phyloP scores from a whole-genome alignment of 2,797 vertebrate genomes.

The Distichodus sexfasciatus region DNA sequence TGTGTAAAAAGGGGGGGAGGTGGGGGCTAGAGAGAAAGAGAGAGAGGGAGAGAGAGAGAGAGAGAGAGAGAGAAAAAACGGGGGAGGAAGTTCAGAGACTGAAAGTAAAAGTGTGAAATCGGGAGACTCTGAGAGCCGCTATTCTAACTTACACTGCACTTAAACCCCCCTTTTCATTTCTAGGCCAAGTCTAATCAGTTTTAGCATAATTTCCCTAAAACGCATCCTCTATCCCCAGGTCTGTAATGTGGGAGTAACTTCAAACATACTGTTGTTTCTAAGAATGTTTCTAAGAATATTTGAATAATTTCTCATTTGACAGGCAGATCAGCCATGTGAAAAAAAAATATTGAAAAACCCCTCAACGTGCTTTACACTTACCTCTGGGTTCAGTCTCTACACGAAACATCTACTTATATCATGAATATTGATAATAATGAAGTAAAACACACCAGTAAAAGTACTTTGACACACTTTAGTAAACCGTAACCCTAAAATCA shows the following conservation, averaged over 20 bases:
- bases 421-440: neutral
- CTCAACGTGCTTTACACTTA: neutral
- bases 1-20: neutral
- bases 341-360: neutral
- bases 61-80: conserved; percentile 20
- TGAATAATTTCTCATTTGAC: conserved; percentile 42
- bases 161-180: conserved; percentile 40
- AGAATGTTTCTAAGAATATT: conserved; percentile 40
- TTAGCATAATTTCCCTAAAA: conserved; percentile 42
- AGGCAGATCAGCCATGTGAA: conserved; percentile 7
- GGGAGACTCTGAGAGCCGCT: conserved; percentile 36
- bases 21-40: conserved; percentile 19
- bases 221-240: conserved; percentile 46
- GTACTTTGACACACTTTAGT: too few relatives aligned
- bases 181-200: conserved; percentile 46
- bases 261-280: conserved; percentile 43
- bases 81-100: conserved; percentile 21
- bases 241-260: conserved; percentile 42
- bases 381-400: neutral
- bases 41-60: conserved; percentile 22
- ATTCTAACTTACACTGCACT: conserved; percentile 37
- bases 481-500: too few relatives aligned
- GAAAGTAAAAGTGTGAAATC: conserved; percentile 41
- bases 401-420: neutral
- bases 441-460: neutral